Percentiles rank a stretch among this genome's conserved stretches.
phyloP scores from a whole-genome alignment of 2,888 invertebrate species.

The Cerceris rybyensis region DNA sequence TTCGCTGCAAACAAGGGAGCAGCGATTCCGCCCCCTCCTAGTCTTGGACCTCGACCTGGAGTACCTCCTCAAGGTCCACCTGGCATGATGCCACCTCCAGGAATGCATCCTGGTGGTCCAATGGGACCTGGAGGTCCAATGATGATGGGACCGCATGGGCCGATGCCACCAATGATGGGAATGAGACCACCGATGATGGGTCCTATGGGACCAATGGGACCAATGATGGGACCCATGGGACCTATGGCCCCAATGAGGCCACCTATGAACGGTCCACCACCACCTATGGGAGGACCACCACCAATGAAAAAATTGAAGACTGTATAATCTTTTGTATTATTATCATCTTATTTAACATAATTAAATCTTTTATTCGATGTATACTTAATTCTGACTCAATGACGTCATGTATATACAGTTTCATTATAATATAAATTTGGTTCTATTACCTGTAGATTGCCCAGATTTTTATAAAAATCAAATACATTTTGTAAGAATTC shows the following conservation, averaged over 20 bases:
- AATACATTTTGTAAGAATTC: not conserved
- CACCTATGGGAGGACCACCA: conserved; percentile 78
- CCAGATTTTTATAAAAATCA: not conserved
- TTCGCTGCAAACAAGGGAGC: conserved; percentile 90
- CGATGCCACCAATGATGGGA: conserved; percentile 90
- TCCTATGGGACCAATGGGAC: conserved; percentile 88
- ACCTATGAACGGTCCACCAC: conserved; percentile 88
- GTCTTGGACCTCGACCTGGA: conserved; percentile 81
- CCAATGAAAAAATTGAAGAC: conserved; percentile 62
- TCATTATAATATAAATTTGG: conserved; percentile 1
- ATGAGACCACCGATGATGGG: conserved; percentile 92
- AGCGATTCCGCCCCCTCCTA: conserved; percentile 90
- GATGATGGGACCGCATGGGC: conserved; percentile 85
- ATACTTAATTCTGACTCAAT: conserved; percentile 12
- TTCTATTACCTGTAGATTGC: not conserved
- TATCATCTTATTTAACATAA: conserved; percentile 3
- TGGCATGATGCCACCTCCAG: conserved; percentile 84
- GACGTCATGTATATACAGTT: conserved; percentile 10
- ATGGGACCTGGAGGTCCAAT: conserved; percentile 81
- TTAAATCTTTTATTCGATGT: not conserved
- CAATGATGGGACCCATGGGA: conserved; percentile 85
- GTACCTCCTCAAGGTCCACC: conserved; percentile 85
- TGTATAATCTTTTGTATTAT: conserved; percentile 1
- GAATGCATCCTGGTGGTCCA: conserved; percentile 83
- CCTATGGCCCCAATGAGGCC: conserved; percentile 90